Conservation (phyloP, 2,888 invertebrate species). For the Lampropteryx suffumata region DNA sequence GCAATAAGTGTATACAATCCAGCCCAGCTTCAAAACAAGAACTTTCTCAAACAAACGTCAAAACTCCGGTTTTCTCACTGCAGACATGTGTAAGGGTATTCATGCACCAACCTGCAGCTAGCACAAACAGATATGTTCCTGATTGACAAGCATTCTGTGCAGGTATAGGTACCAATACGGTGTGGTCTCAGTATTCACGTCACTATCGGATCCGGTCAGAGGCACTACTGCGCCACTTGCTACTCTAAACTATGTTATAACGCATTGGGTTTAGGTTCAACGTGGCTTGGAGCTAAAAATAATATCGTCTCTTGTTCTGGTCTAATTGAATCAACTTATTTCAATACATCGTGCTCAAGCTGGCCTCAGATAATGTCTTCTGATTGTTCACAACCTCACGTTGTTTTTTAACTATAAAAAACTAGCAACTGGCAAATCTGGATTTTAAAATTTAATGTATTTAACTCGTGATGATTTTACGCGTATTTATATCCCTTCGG, state of each 20-base stretch:
- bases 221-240: neutral
- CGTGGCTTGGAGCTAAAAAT: neutral
- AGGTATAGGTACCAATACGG: neutral
- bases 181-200: constrained; percentile 9
- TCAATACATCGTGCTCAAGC: too few relatives aligned
- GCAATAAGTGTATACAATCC: too few relatives aligned
- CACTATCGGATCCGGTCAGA: constrained; percentile 12
- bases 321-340: too few relatives aligned
- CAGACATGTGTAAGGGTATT: constrained; percentile 5
- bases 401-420: too few relatives aligned
- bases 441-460: too few relatives aligned
- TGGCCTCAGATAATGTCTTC: neutral
- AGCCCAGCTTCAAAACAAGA: too few relatives aligned
- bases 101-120: constrained; percentile 4
- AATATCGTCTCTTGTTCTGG: too few relatives aligned
- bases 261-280: neutral
- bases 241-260: neutral
- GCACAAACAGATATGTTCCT: constrained; percentile 16
- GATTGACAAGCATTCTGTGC: constrained; percentile 24
- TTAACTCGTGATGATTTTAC: too few relatives aligned
- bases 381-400: too few relatives aligned
- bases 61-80: constrained; percentile 6
- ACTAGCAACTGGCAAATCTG: too few relatives aligned
- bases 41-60: constrained; percentile 18
- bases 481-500: neutral